Base-by-base conservation (phyloP, 1,140 invertebrate genomes). In the Polyergus mexicanus region DNA sequence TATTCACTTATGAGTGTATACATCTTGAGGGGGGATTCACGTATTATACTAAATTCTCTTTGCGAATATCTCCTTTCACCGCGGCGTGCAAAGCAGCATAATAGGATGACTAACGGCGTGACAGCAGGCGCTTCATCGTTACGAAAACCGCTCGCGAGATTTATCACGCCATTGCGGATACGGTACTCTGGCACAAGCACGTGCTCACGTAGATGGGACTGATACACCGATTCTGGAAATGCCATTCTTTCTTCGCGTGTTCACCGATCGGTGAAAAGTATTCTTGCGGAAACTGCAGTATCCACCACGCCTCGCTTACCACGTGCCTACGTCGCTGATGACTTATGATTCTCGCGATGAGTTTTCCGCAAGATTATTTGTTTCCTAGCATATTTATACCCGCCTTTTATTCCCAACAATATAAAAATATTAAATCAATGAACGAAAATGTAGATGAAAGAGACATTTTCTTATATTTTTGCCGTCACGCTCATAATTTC, bases 21-120 rank as follows among this genome's bases (percentile, higher is more conserved):
- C n/a, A 68, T 69, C 63, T 66, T 62, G 22, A 32, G 16, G 22
- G 22, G 25, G 16, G 22, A 66, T 51, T 87, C 71, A 28, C 66
- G 63, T 87, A 87, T 87, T 69, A 56, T 47, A 44, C 56, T 62
- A 47, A 72, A 84, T 81, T 44, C 71, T 76, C 75, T 51, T 11
- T n/a, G n/a, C 25, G 19, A 38, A 56, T 75, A 86, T 89, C 69
- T 89, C 89, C 90, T 91, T 91, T 91, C 90, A 88, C 84, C 88
- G 65, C n/a, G 35, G 71, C 66, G 63, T 65, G 63, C 66, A 76
- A 72, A 77, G 13, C 56, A 56, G 63, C 78, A 89, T 91, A 90
- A 89, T 89, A 60, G 84, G 84, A 90, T 85, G 90, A 91, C 85
- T 84, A 89, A 91, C 91, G 87, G 88, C 66, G 78, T 41, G 65